Evolutionary conservation across 1,140 invertebrate genomes (phyloP).

Genomic region (Trypoxylus dichotomus): DNA sequence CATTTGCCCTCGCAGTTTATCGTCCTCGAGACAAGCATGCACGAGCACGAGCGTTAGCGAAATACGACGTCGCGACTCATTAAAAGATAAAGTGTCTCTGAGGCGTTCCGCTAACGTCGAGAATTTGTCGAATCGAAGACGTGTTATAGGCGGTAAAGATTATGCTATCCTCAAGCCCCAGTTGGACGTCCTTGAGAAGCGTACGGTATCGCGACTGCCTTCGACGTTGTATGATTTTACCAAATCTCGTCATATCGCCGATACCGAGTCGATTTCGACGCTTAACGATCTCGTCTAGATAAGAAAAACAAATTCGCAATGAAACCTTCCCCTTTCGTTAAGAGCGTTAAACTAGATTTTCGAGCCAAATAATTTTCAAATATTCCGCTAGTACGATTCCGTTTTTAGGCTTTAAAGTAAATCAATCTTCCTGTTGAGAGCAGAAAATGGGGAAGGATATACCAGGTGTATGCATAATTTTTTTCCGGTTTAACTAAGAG

Average conservation of each 20-base stretch:
- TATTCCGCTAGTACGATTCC: too few relatives aligned
- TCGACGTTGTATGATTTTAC: constrained; percentile 24
- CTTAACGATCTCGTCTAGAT: constrained; percentile 38
- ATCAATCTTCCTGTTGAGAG: too few relatives aligned
- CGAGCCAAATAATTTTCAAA: too few relatives aligned
- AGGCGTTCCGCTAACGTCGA: background rate
- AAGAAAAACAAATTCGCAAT: too few relatives aligned
- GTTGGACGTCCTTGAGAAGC: constrained; percentile 20
- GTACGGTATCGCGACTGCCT: background rate
- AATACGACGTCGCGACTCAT: background rate
- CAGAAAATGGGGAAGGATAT: too few relatives aligned
- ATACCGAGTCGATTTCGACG: background rate
- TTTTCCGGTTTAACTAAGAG: too few relatives aligned
- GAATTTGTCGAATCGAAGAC: background rate
- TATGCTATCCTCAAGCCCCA: background rate
- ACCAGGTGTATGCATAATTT: too few relatives aligned
- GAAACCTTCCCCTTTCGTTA: too few relatives aligned
- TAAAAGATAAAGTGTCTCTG: constrained; percentile 3
- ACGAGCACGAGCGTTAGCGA: background rate
- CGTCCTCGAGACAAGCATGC: background rate
- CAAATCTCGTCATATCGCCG: background rate
- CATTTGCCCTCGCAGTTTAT: background rate
- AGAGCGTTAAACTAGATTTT: too few relatives aligned
- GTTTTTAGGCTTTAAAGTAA: too few relatives aligned
- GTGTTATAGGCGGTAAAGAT: background rate